These are phyloP conservation scores for Sclerodermus sp. DNA, from an alignment of 2,888 invertebrate species.

Conservation along the genomic window DNA sequence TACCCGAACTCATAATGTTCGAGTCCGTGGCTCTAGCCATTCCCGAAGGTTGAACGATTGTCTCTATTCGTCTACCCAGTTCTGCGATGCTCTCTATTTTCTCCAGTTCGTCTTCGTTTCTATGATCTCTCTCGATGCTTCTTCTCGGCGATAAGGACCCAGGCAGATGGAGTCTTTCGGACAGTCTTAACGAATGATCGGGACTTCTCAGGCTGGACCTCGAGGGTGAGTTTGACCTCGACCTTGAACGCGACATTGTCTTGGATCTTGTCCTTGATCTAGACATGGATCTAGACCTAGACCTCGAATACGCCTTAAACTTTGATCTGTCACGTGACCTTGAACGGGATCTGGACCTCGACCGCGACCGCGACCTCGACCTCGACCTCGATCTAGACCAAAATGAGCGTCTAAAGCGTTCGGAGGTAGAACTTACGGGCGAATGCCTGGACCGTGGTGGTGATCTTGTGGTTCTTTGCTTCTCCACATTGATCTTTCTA, in stretches of 20 bases:
- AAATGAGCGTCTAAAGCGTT: conserved; percentile 41
- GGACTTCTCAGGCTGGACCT: conserved; percentile 32
- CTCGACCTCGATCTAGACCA: conserved; percentile 28
- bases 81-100: conserved; percentile 11
- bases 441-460: conserved; percentile 34
- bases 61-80: conserved; percentile 46
- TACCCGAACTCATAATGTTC: conserved; percentile 26
- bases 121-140: conserved; percentile 23
- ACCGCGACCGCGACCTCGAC: conserved; percentile 13
- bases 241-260: conserved; percentile 42
- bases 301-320: no score
- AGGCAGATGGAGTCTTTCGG: conserved; percentile 38
- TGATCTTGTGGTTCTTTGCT: conserved; percentile 25
- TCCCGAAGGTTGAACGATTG: conserved; percentile 47
- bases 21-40: conserved; percentile 19
- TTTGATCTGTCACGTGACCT: conserved; percentile 37
- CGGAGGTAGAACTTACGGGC: conserved; percentile 43
- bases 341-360: conserved; percentile 32
- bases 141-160: conserved; percentile 37
- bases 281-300: conserved; percentile 52
- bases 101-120: conserved; percentile 32
- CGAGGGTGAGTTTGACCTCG: conserved; percentile 33
- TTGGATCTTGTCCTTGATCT: conserved; percentile 48
- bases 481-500: conserved; percentile 17
- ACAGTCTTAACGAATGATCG: conserved; percentile 20